Evolutionary conservation across 1,140 invertebrate species (phyloP), one percentile per base, ranked within the genome.

Genomic region (Zaprionus davidi): DNA sequence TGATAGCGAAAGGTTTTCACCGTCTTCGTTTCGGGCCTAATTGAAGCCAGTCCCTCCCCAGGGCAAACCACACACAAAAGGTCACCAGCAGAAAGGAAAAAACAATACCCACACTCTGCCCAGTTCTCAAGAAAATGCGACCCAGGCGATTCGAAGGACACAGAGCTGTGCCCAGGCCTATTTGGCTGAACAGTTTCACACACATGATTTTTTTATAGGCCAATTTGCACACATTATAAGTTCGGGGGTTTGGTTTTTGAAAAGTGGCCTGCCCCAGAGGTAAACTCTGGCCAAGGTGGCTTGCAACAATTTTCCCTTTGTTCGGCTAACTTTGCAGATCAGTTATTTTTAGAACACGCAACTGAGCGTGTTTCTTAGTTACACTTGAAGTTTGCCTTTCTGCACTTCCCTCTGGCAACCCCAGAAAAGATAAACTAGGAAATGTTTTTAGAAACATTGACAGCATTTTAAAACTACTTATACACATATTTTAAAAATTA

Each of bases 211-310:
- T 85, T 86, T 84, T 69, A 83, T 88, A 71, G 83, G 67, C 84
- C 83, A 87, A 87, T 87, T 87, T 87, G 84, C 83, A 87, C 83
- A 87, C 83, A 87, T 87, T 87, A 85, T 82, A 85, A 85, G 75
- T 85, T 85, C 71, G 57, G 31, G 38, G 26, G 46, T 13, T 55
- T 20, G 24, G 55, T 58, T 36, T 17, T 36, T 24, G 58, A 53
- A 67, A 62, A 74, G 72, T 66, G 62, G 69, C 69, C 44, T 46
- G 49, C 70, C 69, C 63, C 63, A 66, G 66, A 76, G 70, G 70
- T 62, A 73, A 67, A 76, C 56, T 67, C 34, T 38, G 36, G 17
- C 57, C 41, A 49, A 49, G 22, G 49, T 56, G 56, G 56, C 51
- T 70, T 63, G 28, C 58, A 36, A 49, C 59, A 75, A 71, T 49